phyloP scores from a whole-genome alignment of 2,113 vertebrate species.

The Leucopternis melanops region DNA sequence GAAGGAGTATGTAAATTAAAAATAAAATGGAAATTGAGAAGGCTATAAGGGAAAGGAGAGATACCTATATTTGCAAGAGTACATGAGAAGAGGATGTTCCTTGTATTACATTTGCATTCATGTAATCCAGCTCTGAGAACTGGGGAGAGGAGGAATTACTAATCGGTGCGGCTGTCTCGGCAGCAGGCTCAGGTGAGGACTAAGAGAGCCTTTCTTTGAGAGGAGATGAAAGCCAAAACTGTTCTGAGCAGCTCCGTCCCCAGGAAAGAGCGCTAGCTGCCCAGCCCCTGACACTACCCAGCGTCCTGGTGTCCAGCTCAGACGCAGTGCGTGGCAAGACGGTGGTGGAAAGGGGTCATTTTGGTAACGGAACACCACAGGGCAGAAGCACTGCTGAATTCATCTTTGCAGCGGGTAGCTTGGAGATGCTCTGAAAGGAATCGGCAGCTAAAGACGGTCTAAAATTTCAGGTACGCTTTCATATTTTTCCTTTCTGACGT shows the following conservation, averaged over 20 bases:
- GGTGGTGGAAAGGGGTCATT: not conserved
- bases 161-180: accelerated
- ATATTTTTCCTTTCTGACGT: not conserved
- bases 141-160: not conserved
- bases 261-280: not conserved
- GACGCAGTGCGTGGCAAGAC: accelerated
- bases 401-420: not conserved
- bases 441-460: not conserved
- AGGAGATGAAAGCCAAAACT: not conserved
- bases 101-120: not conserved
- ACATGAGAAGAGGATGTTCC: not conserved
- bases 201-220: not conserved
- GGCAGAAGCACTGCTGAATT: not conserved
- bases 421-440: not conserved
- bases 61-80: not conserved
- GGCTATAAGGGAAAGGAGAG: not conserved
- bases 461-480: not conserved
- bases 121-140: not conserved
- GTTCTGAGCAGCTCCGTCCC: not conserved
- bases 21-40: constrained; percentile 10
- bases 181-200: not conserved
- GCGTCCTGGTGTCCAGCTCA: not conserved
- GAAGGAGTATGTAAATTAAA: constrained; percentile 28
- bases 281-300: accelerated
- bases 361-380: not conserved